phyloP scores from a whole-genome alignment of 2,888 invertebrate species.

The Hirtodrosophila histrioides region DNA sequence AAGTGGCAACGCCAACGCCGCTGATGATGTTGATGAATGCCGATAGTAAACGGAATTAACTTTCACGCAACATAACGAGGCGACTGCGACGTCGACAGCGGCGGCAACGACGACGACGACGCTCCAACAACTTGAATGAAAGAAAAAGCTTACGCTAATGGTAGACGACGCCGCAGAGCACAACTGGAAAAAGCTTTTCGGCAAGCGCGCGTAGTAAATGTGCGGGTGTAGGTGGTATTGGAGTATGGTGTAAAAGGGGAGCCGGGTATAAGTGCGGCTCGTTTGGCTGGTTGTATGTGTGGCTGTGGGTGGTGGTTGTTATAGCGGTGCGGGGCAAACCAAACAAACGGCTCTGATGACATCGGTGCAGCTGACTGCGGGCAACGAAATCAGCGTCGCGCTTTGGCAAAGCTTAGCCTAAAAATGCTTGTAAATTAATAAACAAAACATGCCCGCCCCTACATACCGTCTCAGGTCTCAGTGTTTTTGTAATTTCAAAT shows the following conservation, averaged over 20 bases:
- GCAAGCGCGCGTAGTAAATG: constrained; percentile 76
- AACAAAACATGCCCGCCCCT: constrained; percentile 29
- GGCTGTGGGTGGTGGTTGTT: constrained; percentile 10
- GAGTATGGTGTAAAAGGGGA: constrained; percentile 2
- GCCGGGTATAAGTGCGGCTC: constrained; percentile 13
- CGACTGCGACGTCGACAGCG: constrained; percentile 26
- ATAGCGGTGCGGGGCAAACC: constrained; percentile 12
- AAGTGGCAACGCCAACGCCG: constrained; percentile 59
- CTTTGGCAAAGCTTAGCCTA: constrained; percentile 18
- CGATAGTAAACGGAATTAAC: constrained; percentile 80
- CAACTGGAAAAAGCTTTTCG: constrained; percentile 71
- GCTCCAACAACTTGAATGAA: constrained; percentile 74
- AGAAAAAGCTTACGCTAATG: constrained; percentile 76
- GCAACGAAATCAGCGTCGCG: constrained; percentile 11
- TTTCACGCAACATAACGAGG: constrained; percentile 72
- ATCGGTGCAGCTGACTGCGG: constrained; percentile 23
- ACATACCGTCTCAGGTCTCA: constrained; percentile 53
- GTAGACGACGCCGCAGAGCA: constrained; percentile 62
- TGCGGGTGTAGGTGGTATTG: constrained; percentile 41
- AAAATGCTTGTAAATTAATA: constrained; percentile 40
- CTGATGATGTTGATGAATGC: constrained; percentile 79
- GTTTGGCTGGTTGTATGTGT: constrained; percentile 52
- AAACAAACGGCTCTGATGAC: constrained; percentile 55
- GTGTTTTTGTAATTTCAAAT: constrained; percentile 39
- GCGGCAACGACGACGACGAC: constrained; percentile 20